These are phyloP conservation scores for Nomada ruficornis DNA, from an alignment of 2,888 invertebrate genomes.

Conservation along the genomic window DNA sequence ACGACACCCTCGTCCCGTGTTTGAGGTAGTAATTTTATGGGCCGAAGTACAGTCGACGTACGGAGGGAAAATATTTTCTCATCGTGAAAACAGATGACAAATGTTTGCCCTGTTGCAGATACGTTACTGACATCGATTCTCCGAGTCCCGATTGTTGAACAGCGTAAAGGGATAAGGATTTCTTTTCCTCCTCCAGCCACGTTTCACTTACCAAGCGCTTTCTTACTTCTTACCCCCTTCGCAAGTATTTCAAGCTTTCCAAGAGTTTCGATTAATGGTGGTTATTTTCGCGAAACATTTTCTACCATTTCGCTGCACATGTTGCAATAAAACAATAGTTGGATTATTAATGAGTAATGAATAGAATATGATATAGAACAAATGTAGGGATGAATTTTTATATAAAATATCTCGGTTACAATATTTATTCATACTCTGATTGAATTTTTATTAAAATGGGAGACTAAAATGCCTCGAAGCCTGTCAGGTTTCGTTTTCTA, in stretches of 20 bases:
- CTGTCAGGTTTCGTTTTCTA: too few species aligned
- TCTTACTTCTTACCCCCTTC: conserved; percentile 34
- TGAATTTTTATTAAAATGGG: too few species aligned
- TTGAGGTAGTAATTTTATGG: conserved; percentile 41
- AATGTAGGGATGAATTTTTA: too few species aligned
- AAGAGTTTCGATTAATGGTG: conserved; percentile 17
- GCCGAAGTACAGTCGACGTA: conserved; percentile 10
- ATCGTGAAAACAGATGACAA: conserved; percentile 51
- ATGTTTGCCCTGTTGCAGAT: conserved; percentile 46
- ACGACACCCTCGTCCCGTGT: conserved; percentile 29
- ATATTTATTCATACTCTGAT: too few species aligned
- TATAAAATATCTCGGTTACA: too few species aligned
- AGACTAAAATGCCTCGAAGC: too few species aligned
- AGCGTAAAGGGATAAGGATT: conserved; percentile 6
- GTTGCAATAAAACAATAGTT: neutral
- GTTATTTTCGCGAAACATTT: conserved; percentile 1
- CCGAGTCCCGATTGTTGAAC: conserved; percentile 6
- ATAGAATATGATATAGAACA: too few species aligned
- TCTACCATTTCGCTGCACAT: conserved; percentile 17
- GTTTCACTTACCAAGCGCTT: conserved; percentile 25
- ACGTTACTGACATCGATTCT: conserved; percentile 52
- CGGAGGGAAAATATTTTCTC: conserved; percentile 48
- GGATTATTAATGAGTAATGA: too few species aligned
- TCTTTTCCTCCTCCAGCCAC: neutral
- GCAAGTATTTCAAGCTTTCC: neutral